Evolutionary conservation across 2,888 invertebrate species (phyloP).

Genomic region (Ellobium chinense): DNA sequence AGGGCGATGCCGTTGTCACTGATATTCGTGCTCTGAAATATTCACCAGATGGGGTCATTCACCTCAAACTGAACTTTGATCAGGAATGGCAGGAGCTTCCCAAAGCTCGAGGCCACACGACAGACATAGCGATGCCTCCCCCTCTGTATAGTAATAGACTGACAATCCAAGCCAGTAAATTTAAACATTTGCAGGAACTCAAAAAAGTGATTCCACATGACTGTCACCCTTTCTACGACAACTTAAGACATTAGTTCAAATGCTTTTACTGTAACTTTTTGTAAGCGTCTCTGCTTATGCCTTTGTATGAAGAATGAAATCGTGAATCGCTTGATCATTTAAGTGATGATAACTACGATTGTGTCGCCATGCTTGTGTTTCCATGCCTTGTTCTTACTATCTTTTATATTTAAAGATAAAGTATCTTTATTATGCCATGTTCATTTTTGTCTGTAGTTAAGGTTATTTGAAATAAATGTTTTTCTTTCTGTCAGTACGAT

Average conservation of each 20-base stretch:
- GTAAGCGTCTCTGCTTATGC: neutral
- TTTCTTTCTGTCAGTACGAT: neutral
- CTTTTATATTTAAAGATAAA: neutral
- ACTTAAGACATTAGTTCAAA: neutral
- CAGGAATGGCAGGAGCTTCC: neutral
- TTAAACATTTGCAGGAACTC: neutral
- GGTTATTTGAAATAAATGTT: neutral
- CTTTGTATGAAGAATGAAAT: neutral
- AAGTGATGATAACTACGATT: neutral
- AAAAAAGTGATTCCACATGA: neutral
- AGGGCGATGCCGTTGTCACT: slow-evolving; percentile 38
- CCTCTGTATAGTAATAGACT: neutral
- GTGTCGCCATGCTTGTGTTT: neutral
- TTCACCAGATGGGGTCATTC: slow-evolving; percentile 26
- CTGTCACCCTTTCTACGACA: neutral
- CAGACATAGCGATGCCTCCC: neutral
- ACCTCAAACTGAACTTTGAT: neutral
- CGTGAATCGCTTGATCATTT: neutral
- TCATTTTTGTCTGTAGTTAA: neutral
- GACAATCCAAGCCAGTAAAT: neutral
- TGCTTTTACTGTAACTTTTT: neutral
- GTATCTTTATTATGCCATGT: neutral
- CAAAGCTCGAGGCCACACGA: neutral
- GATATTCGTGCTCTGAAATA: slow-evolving; percentile 44
- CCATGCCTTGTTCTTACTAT: neutral